phyloP scores from a whole-genome alignment of 2,888 invertebrate species.

The Eledona agricola region DNA sequence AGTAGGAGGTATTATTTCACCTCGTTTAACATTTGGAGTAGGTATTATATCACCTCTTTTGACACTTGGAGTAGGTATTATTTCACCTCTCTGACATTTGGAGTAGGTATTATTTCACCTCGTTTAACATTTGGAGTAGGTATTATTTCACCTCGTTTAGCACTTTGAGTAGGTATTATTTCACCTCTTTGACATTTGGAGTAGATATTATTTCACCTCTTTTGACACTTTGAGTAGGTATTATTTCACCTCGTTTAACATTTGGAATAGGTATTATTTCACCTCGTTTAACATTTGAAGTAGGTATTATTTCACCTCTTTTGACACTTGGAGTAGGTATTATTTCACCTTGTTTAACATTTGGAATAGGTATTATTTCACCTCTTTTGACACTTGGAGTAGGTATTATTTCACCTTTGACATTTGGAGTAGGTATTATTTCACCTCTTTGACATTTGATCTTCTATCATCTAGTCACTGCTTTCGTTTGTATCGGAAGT shows the following conservation, averaged over 20 bases:
- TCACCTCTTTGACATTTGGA: not conserved
- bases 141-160: slow-evolving; percentile 1
- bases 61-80: not conserved
- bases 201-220: too few species aligned
- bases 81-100: not conserved
- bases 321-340: not conserved
- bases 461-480: too few species aligned
- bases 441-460: not conserved
- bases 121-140: not conserved
- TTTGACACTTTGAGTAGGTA: not conserved
- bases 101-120: not conserved
- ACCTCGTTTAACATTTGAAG: not conserved
- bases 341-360: not conserved
- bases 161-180: not conserved
- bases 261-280: not conserved
- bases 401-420: not conserved
- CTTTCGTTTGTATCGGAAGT: not conserved
- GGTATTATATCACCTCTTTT: not conserved
- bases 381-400: not conserved
- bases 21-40: not conserved
- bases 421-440: not conserved
- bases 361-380: not conserved
- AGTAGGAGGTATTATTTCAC: not conserved
- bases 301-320: too few species aligned
- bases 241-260: not conserved